A percentile compares a stretch with the other conserved stretches of the same genome.
Evolutionary conservation across 2,113 vertebrate species (phyloP).

Genomic region (Heterochromis multidens): DNA sequence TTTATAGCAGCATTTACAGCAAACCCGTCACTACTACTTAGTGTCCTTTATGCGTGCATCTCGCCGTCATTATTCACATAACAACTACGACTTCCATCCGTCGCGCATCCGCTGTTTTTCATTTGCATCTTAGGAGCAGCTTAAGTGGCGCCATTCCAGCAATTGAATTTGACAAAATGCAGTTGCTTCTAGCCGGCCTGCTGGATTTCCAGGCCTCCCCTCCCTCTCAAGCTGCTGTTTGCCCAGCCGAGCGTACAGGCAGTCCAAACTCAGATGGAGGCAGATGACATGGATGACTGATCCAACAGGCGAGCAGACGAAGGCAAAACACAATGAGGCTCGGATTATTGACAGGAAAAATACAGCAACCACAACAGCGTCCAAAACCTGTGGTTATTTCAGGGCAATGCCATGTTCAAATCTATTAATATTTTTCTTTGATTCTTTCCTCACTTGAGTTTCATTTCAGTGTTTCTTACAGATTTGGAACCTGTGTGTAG

Average conservation of each 20-base stretch:
- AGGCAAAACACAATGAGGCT: slow-evolving; percentile 12
- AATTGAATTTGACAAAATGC: slow-evolving; percentile 46
- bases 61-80: background rate
- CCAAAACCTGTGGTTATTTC: background rate
- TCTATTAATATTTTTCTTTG: background rate
- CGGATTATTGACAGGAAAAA: slow-evolving; percentile 23
- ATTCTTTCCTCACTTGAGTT: background rate
- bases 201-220: slow-evolving; percentile 10
- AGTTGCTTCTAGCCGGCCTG: background rate
- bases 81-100: background rate
- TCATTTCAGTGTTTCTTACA: background rate
- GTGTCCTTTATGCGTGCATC: background rate
- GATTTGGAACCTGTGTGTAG: background rate
- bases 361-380: slow-evolving; percentile 1
- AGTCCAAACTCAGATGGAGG: slow-evolving; percentile 40
- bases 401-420: slow-evolving; percentile 19
- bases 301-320: slow-evolving; percentile 1
- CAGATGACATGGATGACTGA: slow-evolving; percentile 51
- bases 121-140: background rate
- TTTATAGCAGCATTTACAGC: background rate
- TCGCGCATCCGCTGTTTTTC: background rate
- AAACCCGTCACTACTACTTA: background rate
- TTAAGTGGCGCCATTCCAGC: slow-evolving; percentile 18
- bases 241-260: slow-evolving; percentile 46
- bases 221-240: slow-evolving; percentile 52